A percentile compares a stretch with the other conserved stretches of the same genome.
Conservation (phyloP, 2,888 invertebrate genomes). For the Monochamus alternatus region DNA sequence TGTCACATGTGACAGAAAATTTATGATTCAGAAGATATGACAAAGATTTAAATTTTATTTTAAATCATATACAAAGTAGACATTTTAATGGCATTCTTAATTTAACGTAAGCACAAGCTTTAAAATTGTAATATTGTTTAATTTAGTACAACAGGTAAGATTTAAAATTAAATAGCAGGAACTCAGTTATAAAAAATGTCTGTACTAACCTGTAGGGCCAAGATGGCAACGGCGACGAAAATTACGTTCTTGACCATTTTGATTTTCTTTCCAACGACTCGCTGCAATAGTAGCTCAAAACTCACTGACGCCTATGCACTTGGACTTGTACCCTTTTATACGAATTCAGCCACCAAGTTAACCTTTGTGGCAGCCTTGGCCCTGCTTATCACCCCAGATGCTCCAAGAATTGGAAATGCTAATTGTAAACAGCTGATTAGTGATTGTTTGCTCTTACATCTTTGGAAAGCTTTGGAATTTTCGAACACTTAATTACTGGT, state of each 20-base stretch:
- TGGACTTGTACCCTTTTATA: conserved; percentile 37
- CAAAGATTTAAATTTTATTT: too few relatives aligned
- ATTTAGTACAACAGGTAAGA: too few relatives aligned
- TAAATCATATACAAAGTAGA: too few relatives aligned
- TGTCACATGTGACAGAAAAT: too few relatives aligned
- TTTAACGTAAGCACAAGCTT: too few relatives aligned
- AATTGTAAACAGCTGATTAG: conserved; percentile 23
- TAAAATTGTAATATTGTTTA: too few relatives aligned
- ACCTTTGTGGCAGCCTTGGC: conserved; percentile 37
- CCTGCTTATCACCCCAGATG: conserved; percentile 39
- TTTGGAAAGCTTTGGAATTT: conserved; percentile 18
- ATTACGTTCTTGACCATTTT: conserved; percentile 57
- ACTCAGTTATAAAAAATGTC: neutral
- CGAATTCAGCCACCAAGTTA: conserved; percentile 3
- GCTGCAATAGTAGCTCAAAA: conserved; percentile 25
- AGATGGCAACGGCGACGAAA: conserved; percentile 53
- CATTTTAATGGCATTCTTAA: too few relatives aligned
- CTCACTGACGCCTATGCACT: conserved; percentile 32
- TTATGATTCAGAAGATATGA: too few relatives aligned
- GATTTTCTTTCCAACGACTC: conserved; percentile 18
- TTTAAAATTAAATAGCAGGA: too few relatives aligned
- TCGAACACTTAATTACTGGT: neutral
- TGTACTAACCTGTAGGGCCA: conserved; percentile 58
- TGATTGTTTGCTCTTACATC: conserved; percentile 15
- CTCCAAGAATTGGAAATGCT: neutral